Evolutionary conservation across 2,888 invertebrate species (phyloP).

Genomic region (Perizoma affinitatum): DNA sequence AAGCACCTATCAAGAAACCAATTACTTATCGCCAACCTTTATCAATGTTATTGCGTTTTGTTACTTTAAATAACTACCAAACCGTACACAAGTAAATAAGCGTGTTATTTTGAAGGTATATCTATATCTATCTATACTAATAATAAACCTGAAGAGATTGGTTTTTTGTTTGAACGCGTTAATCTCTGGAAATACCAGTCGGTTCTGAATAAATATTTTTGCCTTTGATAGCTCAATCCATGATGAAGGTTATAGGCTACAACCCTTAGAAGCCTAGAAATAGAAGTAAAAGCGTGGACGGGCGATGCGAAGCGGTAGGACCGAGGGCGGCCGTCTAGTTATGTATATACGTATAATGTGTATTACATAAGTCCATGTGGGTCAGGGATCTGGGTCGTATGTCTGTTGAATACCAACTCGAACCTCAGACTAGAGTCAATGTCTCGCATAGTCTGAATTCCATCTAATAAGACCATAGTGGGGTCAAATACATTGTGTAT

Average conservation of each 20-base stretch:
- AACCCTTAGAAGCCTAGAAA: too few relatives aligned
- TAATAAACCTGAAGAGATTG: too few relatives aligned
- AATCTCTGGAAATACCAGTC: too few relatives aligned
- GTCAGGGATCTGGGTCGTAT: conserved; percentile 11
- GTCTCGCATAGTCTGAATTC: not conserved
- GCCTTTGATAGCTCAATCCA: too few relatives aligned
- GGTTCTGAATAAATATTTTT: too few relatives aligned
- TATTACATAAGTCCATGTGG: conserved; percentile 15
- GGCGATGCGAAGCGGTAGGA: too few relatives aligned
- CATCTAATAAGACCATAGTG: not conserved
- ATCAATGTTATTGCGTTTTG: not conserved
- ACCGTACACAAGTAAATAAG: not conserved
- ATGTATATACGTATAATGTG: not conserved
- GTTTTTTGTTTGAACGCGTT: too few relatives aligned
- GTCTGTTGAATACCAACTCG: conserved; percentile 11
- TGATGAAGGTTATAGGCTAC: too few relatives aligned
- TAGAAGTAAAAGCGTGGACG: too few relatives aligned
- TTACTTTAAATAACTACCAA: not conserved
- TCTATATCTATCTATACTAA: too few relatives aligned
- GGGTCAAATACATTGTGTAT: too few relatives aligned
- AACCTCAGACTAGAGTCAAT: conserved; percentile 3
- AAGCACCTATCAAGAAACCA: not conserved
- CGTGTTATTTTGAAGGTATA: not conserved
- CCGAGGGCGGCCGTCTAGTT: too few relatives aligned
- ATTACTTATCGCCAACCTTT: not conserved